A percentile compares a stretch with the other conserved stretches of the same genome.
phyloP scores from a whole-genome alignment of 2,888 invertebrate species.

The Pycnomerus fuliginosus region DNA sequence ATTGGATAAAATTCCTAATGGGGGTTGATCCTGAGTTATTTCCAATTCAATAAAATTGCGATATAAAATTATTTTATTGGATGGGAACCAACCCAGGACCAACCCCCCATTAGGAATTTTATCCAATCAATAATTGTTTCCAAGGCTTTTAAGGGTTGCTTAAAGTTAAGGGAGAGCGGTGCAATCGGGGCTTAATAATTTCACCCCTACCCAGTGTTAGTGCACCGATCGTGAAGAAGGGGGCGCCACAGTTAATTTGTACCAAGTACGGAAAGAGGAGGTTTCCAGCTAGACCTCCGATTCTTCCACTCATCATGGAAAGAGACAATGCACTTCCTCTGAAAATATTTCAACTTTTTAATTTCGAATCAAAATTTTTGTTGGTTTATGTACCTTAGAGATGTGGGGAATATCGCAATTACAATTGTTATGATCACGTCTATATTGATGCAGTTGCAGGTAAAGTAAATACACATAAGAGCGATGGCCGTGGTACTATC shows the following conservation, averaged over 20 bases:
- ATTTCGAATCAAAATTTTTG: background rate
- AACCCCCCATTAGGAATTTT: too few relatives aligned
- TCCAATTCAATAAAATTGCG: too few relatives aligned
- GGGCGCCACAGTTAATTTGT: conserved; percentile 66
- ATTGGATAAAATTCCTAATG: too few relatives aligned
- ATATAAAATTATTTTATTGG: too few relatives aligned
- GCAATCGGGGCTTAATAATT: too few relatives aligned
- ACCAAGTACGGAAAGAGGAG: conserved; percentile 68
- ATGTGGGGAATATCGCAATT: conserved; percentile 65
- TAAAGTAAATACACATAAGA: conserved; percentile 57
- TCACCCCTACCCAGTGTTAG: conserved; percentile 23
- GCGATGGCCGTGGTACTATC: conserved; percentile 56
- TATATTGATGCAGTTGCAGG: conserved; percentile 56
- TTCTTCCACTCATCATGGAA: conserved; percentile 67
- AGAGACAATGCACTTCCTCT: conserved; percentile 66
- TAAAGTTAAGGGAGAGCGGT: too few relatives aligned
- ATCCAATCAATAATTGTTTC: too few relatives aligned
- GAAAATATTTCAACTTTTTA: background rate
- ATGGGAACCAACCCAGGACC: too few relatives aligned
- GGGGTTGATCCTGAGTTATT: too few relatives aligned
- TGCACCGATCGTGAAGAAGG: conserved; percentile 63
- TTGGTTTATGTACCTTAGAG: conserved; percentile 57
- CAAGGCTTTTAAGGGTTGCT: too few relatives aligned
- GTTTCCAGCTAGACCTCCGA: conserved; percentile 69
- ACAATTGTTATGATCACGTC: conserved; percentile 62